A percentile compares a stretch with the other conserved stretches of the same genome.
phyloP scores from a whole-genome alignment of 2,888 invertebrate species.

The Pristionchus entomophagus region DNA sequence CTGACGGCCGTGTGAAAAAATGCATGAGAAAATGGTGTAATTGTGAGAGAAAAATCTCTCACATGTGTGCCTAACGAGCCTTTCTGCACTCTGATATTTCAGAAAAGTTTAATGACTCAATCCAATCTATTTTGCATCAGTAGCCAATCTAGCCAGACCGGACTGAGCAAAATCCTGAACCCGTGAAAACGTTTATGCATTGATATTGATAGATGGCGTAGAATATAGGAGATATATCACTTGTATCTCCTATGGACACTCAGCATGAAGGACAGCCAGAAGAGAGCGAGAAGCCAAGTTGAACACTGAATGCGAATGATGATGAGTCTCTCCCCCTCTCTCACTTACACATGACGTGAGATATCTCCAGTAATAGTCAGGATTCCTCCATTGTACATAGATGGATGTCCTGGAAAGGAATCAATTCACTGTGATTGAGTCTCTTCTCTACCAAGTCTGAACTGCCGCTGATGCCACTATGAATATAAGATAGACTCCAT shows the following conservation, averaged over 20 bases:
- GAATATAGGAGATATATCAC: background rate
- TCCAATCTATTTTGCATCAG: too few species aligned
- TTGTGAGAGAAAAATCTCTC: background rate
- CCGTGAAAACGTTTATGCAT: too few species aligned
- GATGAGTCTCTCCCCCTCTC: background rate
- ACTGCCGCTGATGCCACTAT: background rate
- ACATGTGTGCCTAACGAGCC: too few species aligned
- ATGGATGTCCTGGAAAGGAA: background rate
- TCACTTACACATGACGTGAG: background rate
- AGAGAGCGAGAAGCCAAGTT: constrained; percentile 9
- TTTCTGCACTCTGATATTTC: too few species aligned
- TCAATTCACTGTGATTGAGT: background rate
- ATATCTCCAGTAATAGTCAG: constrained; percentile 1
- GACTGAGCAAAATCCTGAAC: too few species aligned
- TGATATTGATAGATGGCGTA: background rate
- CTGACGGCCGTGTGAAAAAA: background rate
- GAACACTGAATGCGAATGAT: background rate
- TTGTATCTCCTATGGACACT: background rate
- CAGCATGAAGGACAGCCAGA: background rate
- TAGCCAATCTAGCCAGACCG: too few species aligned
- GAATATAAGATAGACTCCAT: background rate
- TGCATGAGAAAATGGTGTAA: background rate
- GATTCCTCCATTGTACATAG: background rate
- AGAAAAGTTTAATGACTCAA: too few species aligned
- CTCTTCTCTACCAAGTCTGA: background rate